A percentile compares a stretch with the other conserved stretches of the same genome.
These are phyloP conservation scores for Drosophila arizonae DNA, from an alignment of 1,140 invertebrate species.

Conservation along the genomic window DNA sequence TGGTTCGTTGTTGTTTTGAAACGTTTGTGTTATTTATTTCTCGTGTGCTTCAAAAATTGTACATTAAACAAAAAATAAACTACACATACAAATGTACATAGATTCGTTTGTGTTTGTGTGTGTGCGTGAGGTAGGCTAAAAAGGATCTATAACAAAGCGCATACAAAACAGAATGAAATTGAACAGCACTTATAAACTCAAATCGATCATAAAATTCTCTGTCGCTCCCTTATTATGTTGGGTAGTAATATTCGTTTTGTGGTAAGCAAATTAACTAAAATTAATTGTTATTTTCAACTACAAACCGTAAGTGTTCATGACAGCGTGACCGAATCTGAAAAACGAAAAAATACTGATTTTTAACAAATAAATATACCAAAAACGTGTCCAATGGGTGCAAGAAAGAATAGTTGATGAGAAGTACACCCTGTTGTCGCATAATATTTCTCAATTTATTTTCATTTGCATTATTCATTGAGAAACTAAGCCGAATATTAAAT, in stretches of 20 bases:
- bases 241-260: slow-evolving; percentile 58
- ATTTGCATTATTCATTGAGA: no score
- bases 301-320: slow-evolving; percentile 76
- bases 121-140: slow-evolving; percentile 17
- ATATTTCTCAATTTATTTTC: background rate
- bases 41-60: slow-evolving; percentile 42
- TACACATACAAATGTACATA: slow-evolving; percentile 29
- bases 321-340: slow-evolving; percentile 32
- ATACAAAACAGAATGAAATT: slow-evolving; percentile 9
- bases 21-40: slow-evolving; percentile 21
- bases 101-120: slow-evolving; percentile 16
- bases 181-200: slow-evolving; percentile 30
- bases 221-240: slow-evolving; percentile 60
- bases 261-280: slow-evolving; percentile 48
- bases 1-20: slow-evolving; percentile 14
- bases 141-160: slow-evolving; percentile 31
- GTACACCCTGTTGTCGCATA: slow-evolving; percentile 1
- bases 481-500: no score
- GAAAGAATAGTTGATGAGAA: no score
- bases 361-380: background rate
- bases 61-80: slow-evolving; percentile 49
- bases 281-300: slow-evolving; percentile 59
- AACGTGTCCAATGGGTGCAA: background rate
- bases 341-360: slow-evolving; percentile 1
- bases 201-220: slow-evolving; percentile 31